Evolutionary conservation across 2,888 invertebrate species (phyloP).

Genomic region (Beris chalybata): DNA sequence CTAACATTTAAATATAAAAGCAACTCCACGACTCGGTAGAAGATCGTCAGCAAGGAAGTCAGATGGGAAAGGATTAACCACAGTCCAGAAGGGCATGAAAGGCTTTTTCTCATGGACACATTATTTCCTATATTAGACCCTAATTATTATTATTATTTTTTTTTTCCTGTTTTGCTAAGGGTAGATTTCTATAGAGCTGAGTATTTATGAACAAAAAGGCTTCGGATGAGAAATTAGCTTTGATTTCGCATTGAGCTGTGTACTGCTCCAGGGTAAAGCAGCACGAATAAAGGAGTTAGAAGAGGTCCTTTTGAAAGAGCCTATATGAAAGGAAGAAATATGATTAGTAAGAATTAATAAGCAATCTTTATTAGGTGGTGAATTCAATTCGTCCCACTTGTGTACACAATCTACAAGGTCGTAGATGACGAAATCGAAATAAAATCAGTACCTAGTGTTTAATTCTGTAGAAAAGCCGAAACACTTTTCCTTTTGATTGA

Average conservation of each 20-base stretch:
- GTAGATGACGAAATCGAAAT: no score
- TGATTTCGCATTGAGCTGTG: neutral
- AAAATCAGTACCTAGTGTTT: no score
- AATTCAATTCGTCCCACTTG: neutral
- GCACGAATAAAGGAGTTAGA: no score
- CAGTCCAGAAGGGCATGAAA: conserved; percentile 3
- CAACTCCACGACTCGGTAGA: neutral
- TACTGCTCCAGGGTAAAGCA: neutral
- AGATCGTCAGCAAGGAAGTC: conserved; percentile 1
- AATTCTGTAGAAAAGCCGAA: no score
- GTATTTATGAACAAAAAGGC: neutral
- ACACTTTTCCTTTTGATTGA: no score
- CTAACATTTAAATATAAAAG: no score
- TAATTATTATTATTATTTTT: conserved; percentile 12
- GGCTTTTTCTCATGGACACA: conserved; percentile 7
- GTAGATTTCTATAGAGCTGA: neutral
- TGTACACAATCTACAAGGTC: no score
- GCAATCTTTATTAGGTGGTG: neutral
- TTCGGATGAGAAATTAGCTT: conserved; percentile 7
- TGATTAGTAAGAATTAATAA: conserved; percentile 12
- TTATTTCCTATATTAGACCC: conserved; percentile 17
- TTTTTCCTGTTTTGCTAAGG: conserved; percentile 1
- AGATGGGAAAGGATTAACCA: conserved; percentile 7
- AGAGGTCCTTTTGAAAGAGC: neutral
- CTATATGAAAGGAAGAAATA: conserved; percentile 1